Evolutionary conservation across 2,113 vertebrate genomes (phyloP), one percentile per base, ranked within the genome.

Genomic region (Cyphomyrus discorhynchus): DNA sequence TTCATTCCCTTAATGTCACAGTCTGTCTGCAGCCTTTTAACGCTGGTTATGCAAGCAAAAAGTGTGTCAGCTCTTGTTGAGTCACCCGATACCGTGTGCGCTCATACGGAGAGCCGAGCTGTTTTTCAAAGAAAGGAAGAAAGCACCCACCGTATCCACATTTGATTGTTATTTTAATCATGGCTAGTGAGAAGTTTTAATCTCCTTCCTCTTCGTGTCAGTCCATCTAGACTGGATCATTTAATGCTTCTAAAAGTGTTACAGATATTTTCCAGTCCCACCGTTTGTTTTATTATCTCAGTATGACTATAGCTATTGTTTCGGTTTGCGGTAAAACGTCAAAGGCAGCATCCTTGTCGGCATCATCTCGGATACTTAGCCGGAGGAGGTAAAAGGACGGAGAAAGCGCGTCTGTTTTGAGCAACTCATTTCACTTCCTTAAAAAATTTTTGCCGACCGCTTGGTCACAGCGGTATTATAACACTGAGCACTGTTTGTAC

Each of bases 21-120:
- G 62, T 80, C 31, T 19, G 35, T 35, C 74, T 39, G 74, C 31
- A 42, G 35, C 35, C 31, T 42, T 42, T 80, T 80, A 80, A 42
- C 74, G 35, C 88, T 46, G 62, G 62, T 88, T 88, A 88, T 70
- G 62, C 88, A 88, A 88, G 88, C 46, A 46, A 49, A 77, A 88
- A 49, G 66, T 49, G 45, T 35, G 10, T 70, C 66, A 77, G 88
- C 88, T n/a, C 62, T 8, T 10, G 24, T 50, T 74, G 62, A 88
- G 62, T 88, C 88, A 88, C 45, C 88, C 88, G 47, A 74, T 42
- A 15, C 42, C 46, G 24, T 27, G 82, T 85, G 82, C 13, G 74
- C 39, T 80, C 74, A 42, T 74, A 74, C 27, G 35, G 35, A 80
- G 74, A 80, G 74, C 74, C 74, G 74, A 39, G 35, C 35, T 80